phyloP scores from a whole-genome alignment of 2,888 invertebrate genomes.

The Venustoraphidia nigricollis region DNA sequence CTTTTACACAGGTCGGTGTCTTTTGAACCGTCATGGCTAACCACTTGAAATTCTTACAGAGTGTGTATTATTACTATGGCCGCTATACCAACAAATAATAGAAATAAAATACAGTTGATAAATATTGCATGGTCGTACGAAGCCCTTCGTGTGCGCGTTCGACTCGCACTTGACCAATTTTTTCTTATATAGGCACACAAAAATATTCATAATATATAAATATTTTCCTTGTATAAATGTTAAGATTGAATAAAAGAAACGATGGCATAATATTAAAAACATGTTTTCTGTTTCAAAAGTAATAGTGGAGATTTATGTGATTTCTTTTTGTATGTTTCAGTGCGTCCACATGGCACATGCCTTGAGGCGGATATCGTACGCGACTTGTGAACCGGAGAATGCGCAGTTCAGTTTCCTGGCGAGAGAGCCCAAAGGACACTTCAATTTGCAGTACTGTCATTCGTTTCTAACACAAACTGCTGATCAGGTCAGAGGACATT shows the following conservation, averaged over 20 bases:
- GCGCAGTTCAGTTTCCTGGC: constrained; percentile 70
- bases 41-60: too few species aligned
- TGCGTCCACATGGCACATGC: constrained; percentile 73
- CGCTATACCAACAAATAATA: too few species aligned
- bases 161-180: too few species aligned
- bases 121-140: too few species aligned
- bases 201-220: too few species aligned
- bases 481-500: constrained; percentile 45
- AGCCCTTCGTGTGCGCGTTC: too few species aligned
- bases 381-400: constrained; percentile 67
- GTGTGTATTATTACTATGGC: too few species aligned
- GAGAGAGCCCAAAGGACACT: constrained; percentile 50
- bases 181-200: too few species aligned
- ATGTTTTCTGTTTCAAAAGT: neutral
- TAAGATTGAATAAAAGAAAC: neutral
- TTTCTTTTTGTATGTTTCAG: constrained; percentile 31
- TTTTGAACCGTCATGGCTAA: too few species aligned
- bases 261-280: neutral
- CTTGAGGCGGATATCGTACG: constrained; percentile 69
- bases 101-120: too few species aligned
- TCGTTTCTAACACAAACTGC: constrained; percentile 62
- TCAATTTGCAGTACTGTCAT: constrained; percentile 63
- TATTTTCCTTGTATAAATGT: too few species aligned
- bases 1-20: too few species aligned
- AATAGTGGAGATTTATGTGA: neutral